Conservation (phyloP, 2,113 vertebrate species). For the Nibea albiflora region DNA sequence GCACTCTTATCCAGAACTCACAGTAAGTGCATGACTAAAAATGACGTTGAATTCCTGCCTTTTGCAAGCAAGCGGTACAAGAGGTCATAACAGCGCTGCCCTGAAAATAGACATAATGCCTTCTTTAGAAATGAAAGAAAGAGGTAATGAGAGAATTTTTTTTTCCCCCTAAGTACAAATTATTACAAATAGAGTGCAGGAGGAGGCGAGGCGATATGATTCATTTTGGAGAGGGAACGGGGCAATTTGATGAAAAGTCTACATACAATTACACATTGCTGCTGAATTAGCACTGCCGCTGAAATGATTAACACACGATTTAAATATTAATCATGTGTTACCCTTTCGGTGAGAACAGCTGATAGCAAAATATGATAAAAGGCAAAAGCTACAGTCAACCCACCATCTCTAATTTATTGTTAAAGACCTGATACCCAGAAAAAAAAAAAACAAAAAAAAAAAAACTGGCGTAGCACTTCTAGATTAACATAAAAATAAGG, state of each 20-base stretch:
- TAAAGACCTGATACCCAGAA: conserved; percentile 24
- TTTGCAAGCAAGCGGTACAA: not conserved
- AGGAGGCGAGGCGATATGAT: conserved; percentile 30
- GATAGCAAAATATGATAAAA: conserved; percentile 64
- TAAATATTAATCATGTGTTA: conserved; percentile 62
- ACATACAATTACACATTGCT: conserved; percentile 34
- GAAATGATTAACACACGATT: conserved; percentile 62
- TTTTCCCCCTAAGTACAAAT: not conserved
- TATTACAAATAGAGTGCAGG: conserved; percentile 7
- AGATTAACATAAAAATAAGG: conserved; percentile 26
- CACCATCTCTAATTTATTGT: conserved; percentile 28
- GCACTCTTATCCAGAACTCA: conserved; percentile 36
- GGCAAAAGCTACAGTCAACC: conserved; percentile 16
- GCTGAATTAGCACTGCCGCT: conserved; percentile 53
- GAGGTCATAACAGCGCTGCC: conserved; percentile 3
- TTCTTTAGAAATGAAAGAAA: conserved; percentile 7
- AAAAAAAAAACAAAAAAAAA: too few species aligned
- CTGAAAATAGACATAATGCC: conserved; percentile 1
- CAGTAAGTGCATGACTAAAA: not conserved
- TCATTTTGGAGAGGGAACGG: conserved; percentile 32
- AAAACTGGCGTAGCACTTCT: not conserved
- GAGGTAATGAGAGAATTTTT: conserved; percentile 13
- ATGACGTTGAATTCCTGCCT: conserved; percentile 8
- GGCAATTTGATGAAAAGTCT: conserved; percentile 60
- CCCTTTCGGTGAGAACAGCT: conserved; percentile 60